Evolutionary conservation across 2,113 vertebrate species (phyloP).

Genomic region (Halichoeres trimaculatus): DNA sequence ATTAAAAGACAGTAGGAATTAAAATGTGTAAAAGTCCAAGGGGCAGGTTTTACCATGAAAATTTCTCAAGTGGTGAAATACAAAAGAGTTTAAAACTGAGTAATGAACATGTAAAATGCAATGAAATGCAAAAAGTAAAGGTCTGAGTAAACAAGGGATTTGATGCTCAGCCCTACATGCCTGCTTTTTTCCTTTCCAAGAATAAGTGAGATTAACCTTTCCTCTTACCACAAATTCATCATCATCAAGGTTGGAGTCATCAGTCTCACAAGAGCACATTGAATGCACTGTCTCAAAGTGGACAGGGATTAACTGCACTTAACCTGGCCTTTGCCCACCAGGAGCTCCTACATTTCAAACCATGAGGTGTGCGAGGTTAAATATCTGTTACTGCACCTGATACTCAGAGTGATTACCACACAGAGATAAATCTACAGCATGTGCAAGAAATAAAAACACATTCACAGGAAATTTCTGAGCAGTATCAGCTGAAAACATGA

Average conservation of each 20-base stretch:
- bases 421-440: conserved; percentile 6
- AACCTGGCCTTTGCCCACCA: conserved; percentile 32
- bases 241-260: conserved; percentile 26
- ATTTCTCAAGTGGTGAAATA: neutral
- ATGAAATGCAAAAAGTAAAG: neutral
- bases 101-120: neutral
- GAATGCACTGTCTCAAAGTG: conserved; percentile 36
- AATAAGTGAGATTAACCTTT: conserved; percentile 47
- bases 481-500: neutral
- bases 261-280: conserved; percentile 12
- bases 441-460: neutral
- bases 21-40: too few species aligned
- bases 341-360: conserved; percentile 29
- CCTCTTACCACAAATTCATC: conserved; percentile 16
- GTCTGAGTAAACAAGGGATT: neutral
- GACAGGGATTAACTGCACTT: conserved; percentile 48
- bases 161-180: conserved; percentile 4
- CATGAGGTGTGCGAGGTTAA: neutral
- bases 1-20: too few species aligned
- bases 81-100: neutral
- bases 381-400: conserved; percentile 7
- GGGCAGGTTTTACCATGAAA: neutral
- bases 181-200: conserved; percentile 6
- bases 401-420: neutral
- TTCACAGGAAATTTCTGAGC: neutral